A percentile compares a stretch with the other conserved stretches of the same genome.
phyloP scores from a whole-genome alignment of 2,797 vertebrate genomes.

The Crenichthys baileyi region DNA sequence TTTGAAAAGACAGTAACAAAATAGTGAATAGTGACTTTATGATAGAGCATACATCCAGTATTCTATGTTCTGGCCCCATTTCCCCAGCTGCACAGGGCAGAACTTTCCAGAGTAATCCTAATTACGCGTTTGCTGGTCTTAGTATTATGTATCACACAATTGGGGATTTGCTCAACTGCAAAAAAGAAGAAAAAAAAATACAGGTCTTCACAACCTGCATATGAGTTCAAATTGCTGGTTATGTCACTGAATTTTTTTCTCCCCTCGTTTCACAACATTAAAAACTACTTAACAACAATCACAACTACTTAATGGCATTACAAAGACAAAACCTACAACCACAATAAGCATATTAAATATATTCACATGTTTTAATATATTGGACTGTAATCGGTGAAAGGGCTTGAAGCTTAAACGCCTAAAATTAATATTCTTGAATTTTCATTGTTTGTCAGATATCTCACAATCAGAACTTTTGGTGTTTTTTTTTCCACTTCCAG shows the following conservation, averaged over 20 bases:
- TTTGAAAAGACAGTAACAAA: conserved; percentile 10
- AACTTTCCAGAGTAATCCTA: conserved; percentile 51
- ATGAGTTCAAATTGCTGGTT: conserved; percentile 45
- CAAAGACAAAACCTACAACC: conserved; percentile 5
- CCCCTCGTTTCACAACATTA: conserved; percentile 28
- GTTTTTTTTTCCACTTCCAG: not conserved
- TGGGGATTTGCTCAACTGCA: conserved; percentile 39
- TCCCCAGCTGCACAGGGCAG: conserved; percentile 52
- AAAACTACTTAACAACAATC: conserved; percentile 23
- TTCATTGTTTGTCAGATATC: not conserved
- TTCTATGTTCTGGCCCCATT: conserved; percentile 35
- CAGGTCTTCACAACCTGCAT: conserved; percentile 26
- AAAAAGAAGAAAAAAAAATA: conserved; percentile 22
- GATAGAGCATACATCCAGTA: conserved; percentile 22
- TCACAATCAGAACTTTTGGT: not conserved
- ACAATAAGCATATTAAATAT: not conserved
- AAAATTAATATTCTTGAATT: not conserved
- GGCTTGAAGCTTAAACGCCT: not conserved
- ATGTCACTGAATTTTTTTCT: conserved; percentile 26
- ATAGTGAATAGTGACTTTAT: conserved; percentile 1
- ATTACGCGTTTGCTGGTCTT: conserved; percentile 63
- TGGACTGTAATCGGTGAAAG: not conserved
- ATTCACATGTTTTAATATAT: not conserved
- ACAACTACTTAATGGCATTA: conserved; percentile 11
- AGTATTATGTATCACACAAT: conserved; percentile 64